A percentile compares a stretch with the other conserved stretches of the same genome.
These are phyloP conservation scores for Yponomeuta malinellus DNA, from an alignment of 2,888 invertebrate species.

Conservation along the genomic window DNA sequence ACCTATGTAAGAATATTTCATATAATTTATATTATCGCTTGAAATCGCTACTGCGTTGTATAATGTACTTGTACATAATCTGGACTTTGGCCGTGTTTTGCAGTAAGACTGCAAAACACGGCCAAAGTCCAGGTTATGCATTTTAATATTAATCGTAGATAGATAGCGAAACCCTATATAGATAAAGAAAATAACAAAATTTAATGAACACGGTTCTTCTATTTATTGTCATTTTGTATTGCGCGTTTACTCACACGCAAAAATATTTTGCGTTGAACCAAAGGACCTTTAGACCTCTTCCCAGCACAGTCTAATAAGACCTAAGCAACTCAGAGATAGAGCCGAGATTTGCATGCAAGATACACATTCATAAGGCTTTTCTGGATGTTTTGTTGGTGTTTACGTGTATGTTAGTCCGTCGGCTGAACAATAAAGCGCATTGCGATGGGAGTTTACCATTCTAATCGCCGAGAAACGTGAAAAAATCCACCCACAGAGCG, in stretches of 20 bases:
- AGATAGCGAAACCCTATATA: not conserved
- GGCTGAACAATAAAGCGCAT: constrained; percentile 47
- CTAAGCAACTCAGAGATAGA: not conserved
- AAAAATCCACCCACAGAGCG: constrained; percentile 67
- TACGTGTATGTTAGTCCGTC: constrained; percentile 17
- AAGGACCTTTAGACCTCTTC: not conserved
- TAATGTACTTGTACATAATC: too few relatives aligned
- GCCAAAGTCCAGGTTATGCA: too few relatives aligned
- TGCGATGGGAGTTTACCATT: constrained; percentile 52
- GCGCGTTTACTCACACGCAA: constrained; percentile 16
- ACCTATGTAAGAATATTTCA: too few relatives aligned
- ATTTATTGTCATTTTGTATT: not conserved
- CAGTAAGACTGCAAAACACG: too few relatives aligned
- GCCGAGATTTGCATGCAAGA: not conserved
- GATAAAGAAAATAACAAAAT: not conserved
- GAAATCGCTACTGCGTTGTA: too few relatives aligned
- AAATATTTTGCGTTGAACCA: not conserved
- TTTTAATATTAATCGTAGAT: too few relatives aligned
- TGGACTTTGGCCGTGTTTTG: too few relatives aligned
- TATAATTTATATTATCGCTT: too few relatives aligned
- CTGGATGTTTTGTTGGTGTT: constrained; percentile 1
- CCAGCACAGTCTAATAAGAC: not conserved
- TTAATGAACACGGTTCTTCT: not conserved
- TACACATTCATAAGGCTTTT: not conserved
- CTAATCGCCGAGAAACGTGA: constrained; percentile 68